phyloP scores from a whole-genome alignment of 2,888 invertebrate species.

The Omphaloscelis lunosa region DNA sequence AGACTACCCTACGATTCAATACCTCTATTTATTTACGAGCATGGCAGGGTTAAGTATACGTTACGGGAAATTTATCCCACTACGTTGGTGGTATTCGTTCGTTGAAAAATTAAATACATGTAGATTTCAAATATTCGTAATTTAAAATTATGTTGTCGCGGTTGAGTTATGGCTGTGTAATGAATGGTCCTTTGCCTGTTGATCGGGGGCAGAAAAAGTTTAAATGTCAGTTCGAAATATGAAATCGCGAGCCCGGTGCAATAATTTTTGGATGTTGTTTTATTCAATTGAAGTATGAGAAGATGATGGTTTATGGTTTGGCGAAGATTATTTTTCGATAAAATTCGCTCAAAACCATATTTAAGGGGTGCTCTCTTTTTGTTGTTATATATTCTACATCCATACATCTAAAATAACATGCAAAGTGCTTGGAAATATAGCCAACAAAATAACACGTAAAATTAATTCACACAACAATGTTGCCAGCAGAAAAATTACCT shows the following conservation, averaged over 20 bases:
- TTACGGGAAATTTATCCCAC: constrained; percentile 77
- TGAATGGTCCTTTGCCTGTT: constrained; percentile 59
- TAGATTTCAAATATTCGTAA: constrained; percentile 55
- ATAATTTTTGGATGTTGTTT: constrained; percentile 25
- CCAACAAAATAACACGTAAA: neutral
- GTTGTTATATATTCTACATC: neutral
- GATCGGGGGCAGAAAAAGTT: constrained; percentile 51
- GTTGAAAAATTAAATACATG: constrained; percentile 60
- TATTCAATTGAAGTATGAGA: constrained; percentile 3
- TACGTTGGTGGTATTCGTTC: constrained; percentile 67
- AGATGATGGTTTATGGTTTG: constrained; percentile 13
- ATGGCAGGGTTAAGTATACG: constrained; percentile 81
- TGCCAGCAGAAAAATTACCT: constrained; percentile 61
- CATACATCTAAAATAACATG: neutral
- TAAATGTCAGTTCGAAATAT: constrained; percentile 38
- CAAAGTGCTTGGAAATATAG: neutral
- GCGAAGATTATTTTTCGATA: constrained; percentile 4
- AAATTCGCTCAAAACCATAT: neutral
- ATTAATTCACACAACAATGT: constrained; percentile 44
- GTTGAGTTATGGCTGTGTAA: constrained; percentile 63
- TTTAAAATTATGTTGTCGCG: constrained; percentile 63
- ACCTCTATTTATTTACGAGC: constrained; percentile 81
- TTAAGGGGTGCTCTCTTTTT: neutral
- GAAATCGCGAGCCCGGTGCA: constrained; percentile 52
- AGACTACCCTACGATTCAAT: constrained; percentile 74